phyloP scores from a whole-genome alignment of 2,113 vertebrate species.

The Cinclus mexicanus region DNA sequence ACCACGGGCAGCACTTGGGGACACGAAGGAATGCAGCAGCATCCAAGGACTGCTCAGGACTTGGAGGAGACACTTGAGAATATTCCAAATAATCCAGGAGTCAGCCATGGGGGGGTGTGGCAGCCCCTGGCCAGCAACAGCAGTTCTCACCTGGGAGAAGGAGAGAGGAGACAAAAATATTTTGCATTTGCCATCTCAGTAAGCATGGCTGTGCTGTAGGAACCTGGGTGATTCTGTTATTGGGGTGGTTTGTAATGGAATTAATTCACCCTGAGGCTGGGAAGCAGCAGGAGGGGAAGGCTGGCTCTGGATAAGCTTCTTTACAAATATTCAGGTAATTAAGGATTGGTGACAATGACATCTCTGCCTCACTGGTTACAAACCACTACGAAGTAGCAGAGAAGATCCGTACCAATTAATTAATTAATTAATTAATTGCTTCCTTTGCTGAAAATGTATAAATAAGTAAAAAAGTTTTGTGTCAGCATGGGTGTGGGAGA shows the following conservation, averaged over 20 bases:
- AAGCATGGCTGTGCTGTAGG: background rate
- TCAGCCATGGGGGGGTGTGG: fast-evolving
- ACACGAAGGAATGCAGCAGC: background rate
- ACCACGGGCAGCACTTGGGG: background rate
- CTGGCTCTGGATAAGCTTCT: background rate
- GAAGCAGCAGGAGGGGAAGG: background rate
- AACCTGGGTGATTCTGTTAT: background rate
- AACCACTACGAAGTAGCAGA: background rate
- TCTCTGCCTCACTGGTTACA: background rate
- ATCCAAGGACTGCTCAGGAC: background rate
- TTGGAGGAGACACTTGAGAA: background rate
- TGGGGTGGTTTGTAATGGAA: background rate
- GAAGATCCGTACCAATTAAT: fast-evolving
- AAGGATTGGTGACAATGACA: background rate
- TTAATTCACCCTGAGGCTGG: background rate
- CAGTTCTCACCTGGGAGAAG: background rate
- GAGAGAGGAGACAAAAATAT: background rate
- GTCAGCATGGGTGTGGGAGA: background rate
- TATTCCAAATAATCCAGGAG: background rate
- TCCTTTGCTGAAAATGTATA: background rate
- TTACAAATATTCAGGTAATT: background rate
- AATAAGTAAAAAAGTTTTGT: background rate
- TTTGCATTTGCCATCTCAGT: background rate
- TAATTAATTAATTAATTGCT: background rate
- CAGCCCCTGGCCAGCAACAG: background rate